These are phyloP conservation scores for Enchytraeus crypticus DNA, from an alignment of 2,888 invertebrate genomes.

Conservation along the genomic window DNA sequence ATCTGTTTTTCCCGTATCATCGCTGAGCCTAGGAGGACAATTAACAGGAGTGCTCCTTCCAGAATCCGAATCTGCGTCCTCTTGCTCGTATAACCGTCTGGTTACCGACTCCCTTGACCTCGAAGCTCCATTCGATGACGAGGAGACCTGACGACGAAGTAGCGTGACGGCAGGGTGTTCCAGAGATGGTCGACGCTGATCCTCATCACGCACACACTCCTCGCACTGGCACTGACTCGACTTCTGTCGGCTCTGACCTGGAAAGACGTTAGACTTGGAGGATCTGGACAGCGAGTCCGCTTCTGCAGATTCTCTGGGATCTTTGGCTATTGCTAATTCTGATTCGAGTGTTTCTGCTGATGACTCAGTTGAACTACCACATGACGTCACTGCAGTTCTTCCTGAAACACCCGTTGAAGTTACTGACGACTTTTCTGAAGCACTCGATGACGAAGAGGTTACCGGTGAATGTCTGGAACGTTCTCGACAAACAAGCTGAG, in stretches of 20 bases:
- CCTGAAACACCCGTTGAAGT: not conserved
- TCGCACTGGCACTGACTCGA: not conserved
- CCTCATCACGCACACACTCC: not conserved
- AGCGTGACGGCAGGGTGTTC: not conserved
- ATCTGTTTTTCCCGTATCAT: too few relatives aligned
- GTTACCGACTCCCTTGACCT: not conserved
- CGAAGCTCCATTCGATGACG: not conserved
- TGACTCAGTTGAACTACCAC: not conserved
- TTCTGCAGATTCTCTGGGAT: not conserved
- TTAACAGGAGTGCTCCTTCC: not conserved
- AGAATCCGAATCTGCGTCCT: not conserved
- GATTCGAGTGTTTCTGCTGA: not conserved
- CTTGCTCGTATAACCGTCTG: not conserved
- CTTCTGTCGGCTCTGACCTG: not conserved
- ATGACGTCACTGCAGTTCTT: not conserved
- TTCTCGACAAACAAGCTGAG: conserved; percentile 5
- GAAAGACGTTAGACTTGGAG: conserved; percentile 7
- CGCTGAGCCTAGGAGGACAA: not conserved
- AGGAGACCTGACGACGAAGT: not conserved
- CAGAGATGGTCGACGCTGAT: not conserved
- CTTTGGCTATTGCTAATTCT: too few relatives aligned
- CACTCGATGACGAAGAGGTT: not conserved
- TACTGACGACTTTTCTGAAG: not conserved
- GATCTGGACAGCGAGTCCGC: not conserved
- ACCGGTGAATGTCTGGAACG: not conserved